Percentiles rank a stretch among this genome's conserved stretches.
phyloP scores from a whole-genome alignment of 92 coral and sea anemone species.

The Nematostella vectensis region DNA sequence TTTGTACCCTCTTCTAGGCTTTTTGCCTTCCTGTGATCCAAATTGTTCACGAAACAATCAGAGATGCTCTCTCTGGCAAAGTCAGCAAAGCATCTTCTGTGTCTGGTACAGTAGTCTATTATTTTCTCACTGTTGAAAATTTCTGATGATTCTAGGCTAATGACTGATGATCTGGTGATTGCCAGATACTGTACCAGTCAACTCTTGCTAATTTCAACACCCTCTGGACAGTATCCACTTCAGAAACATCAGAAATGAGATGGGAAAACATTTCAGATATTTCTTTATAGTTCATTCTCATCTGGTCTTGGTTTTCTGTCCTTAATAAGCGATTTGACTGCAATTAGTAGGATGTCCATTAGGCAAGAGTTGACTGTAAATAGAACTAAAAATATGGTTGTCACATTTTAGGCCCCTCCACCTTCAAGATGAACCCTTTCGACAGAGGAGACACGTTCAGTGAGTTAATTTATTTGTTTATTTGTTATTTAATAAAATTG shows the following conservation, averaged over 20 bases:
- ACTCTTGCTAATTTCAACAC: not conserved
- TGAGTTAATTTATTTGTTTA: constrained; percentile 19
- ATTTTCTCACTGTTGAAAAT: not conserved
- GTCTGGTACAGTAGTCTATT: constrained; percentile 22
- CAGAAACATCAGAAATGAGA: too few relatives aligned
- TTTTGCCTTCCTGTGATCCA: constrained; percentile 94
- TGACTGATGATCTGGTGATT: too few relatives aligned
- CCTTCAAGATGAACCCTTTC: constrained; percentile 72
- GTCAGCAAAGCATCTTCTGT: constrained; percentile 10
- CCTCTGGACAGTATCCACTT: too few relatives aligned
- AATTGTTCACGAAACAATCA: constrained; percentile 88
- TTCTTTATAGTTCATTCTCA: too few relatives aligned
- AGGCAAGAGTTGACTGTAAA: too few relatives aligned
- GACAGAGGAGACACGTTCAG: constrained; percentile 83
- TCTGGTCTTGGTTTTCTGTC: too few relatives aligned
- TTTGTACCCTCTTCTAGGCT: constrained; percentile 60
- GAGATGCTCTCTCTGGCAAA: constrained; percentile 79
- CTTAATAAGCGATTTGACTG: too few relatives aligned
- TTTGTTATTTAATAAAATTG: not conserved
- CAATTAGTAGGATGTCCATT: too few relatives aligned
- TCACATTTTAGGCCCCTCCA: constrained; percentile 40
- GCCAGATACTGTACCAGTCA: too few relatives aligned
- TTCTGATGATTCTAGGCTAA: too few relatives aligned
- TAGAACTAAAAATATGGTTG: too few relatives aligned
- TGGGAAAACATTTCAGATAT: too few relatives aligned